phyloP scores from a whole-genome alignment of 2,797 vertebrate genomes.

The Xiphorhynchus erythropygius region DNA sequence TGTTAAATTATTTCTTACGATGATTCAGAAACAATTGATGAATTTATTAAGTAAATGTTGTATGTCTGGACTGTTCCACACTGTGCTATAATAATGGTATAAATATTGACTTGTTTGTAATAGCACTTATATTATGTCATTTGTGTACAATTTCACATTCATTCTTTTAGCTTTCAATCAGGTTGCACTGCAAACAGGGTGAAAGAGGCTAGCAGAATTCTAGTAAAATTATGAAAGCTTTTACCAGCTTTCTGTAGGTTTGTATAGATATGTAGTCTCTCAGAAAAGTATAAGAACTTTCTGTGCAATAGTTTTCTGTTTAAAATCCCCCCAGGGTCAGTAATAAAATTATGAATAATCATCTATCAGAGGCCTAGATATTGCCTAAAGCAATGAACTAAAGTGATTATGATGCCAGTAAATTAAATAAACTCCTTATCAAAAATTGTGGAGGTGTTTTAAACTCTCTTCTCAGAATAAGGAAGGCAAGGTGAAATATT shows the following conservation, averaged over 20 bases:
- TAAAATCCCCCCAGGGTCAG: neutral
- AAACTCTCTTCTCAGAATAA: neutral
- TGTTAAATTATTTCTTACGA: slow-evolving; percentile 1
- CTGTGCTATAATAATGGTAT: slow-evolving; percentile 11
- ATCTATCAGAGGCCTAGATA: neutral
- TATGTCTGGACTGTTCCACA: neutral
- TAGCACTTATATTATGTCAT: slow-evolving; percentile 26
- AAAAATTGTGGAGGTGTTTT: neutral
- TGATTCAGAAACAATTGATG: neutral
- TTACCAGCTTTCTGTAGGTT: neutral
- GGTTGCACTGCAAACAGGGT: neutral
- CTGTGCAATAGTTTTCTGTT: neutral
- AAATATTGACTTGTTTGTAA: slow-evolving; percentile 2
- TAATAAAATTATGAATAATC: neutral
- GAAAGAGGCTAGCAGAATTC: neutral
- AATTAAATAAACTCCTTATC: neutral
- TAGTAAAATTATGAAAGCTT: neutral
- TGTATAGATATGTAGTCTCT: neutral
- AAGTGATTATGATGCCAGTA: neutral
- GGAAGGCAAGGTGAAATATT: neutral
- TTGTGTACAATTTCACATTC: neutral
- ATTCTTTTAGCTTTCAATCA: slow-evolving; percentile 18
- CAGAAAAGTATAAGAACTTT: neutral
- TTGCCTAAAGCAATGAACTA: neutral
- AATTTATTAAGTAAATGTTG: slow-evolving; percentile 16